Evolutionary conservation across 1,140 invertebrate genomes (phyloP), one percentile per base, ranked within the genome.

Genomic region (Carposina sasakii): DNA sequence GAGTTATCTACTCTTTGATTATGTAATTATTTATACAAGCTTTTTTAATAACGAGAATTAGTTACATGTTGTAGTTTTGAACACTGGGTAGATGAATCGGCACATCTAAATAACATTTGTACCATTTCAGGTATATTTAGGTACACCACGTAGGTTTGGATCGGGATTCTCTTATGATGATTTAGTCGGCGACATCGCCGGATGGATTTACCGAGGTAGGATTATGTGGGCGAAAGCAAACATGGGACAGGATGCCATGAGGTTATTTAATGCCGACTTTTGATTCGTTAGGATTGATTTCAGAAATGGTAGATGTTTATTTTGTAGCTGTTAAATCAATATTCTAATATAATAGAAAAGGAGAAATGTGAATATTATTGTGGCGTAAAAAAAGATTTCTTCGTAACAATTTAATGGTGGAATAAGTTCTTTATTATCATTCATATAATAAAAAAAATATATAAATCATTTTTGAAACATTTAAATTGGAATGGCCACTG

Each of bases 161-260:
- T 34, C 39, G 50, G 71, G 79, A 82, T 83, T 81, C 79, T 78
- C 77, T 81, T 83, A 83, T 83, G 79, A 83, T 83, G 79, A 83
- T 83, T 81, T 83, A 83, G 71, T 76, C 60, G 46, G 70, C 70
- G 75, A 77, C 76, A 74, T 56, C 62, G 68, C 42, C 61, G 67
- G 76, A 83, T 79, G 79, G 79, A 83, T 83, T 81, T 83, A 83
- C 76, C 64, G 76, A 64, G 74, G 67, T 71, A 78, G 79, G 79
- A 81, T 83, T 83, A 83, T 76, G 79, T 83, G 79, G 79, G 76
- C 76, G 79, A 83, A 69, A 73, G 79, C 76, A 83, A 83, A 83
- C 76, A 81, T 74, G 72, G 72, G 73, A 66, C 75, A 74, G 69
- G 60, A 66, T 76, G 75, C 73, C 71, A 76, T 82, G 75, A 79